Percentiles rank a stretch among this genome's conserved stretches.
These are phyloP conservation scores for Drymonia ruficornis DNA, from an alignment of 2,888 invertebrate species.

Conservation along the genomic window DNA sequence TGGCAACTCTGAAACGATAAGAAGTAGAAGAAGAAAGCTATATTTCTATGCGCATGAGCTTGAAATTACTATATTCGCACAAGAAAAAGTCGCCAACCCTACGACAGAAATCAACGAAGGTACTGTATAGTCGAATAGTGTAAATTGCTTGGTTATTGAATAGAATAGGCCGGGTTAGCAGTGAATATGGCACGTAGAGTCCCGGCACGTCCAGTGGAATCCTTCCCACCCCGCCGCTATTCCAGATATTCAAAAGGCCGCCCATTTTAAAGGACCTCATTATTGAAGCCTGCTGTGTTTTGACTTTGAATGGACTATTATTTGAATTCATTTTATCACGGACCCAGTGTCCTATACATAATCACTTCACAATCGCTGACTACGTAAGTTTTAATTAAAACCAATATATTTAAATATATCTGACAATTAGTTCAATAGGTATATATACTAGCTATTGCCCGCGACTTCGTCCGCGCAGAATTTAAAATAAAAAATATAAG, in stretches of 20 bases:
- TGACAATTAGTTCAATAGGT: no score
- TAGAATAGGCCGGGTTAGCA: conserved; percentile 45
- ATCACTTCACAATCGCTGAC: not conserved
- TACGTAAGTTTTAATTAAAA: no score
- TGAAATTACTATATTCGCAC: no score
- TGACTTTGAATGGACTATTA: conserved; percentile 41
- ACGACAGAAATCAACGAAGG: conserved; percentile 23
- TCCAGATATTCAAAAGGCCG: conserved; percentile 66
- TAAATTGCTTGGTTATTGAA: conserved; percentile 52
- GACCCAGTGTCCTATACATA: not conserved
- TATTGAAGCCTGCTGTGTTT: conserved; percentile 46
- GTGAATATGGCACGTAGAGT: conserved; percentile 54
- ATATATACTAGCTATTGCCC: no score
- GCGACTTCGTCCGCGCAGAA: no score
- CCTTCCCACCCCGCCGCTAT: conserved; percentile 47
- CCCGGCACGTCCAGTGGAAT: conserved; percentile 43
- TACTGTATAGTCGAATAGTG: conserved; percentile 36
- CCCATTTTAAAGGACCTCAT: conserved; percentile 55
- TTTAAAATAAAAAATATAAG: no score
- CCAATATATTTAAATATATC: no score
- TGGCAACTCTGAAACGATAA: no score
- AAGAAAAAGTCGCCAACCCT: no score
- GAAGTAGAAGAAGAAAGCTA: no score
- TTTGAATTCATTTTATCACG: conserved; percentile 30
- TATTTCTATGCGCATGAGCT: no score